Base-by-base conservation (phyloP, 2,113 vertebrate species). In the Pterocles orientalis region DNA sequence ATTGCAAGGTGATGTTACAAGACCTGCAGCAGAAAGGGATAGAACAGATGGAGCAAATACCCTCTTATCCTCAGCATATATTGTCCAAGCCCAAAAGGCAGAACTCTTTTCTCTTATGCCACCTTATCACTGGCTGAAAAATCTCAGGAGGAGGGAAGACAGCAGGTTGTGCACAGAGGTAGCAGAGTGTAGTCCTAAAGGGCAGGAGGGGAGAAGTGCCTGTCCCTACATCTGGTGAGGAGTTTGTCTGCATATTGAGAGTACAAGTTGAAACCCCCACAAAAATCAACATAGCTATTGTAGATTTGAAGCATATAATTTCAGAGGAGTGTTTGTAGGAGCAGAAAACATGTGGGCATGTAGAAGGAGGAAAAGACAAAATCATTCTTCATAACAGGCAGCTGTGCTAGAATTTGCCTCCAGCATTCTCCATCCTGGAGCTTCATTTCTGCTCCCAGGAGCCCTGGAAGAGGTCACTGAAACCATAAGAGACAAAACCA, bases 311-410 rank as follows among this genome's bases (percentile, higher is more conserved):
- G 83, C 61, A 61, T 72, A 5, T 84, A 56, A 94, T 96, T 95
- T 95, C 83, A 95, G 65, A 92, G 78, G 28, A 89, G 82, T 3
- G 34, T 86, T 68, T 88, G 90, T 57, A 94, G 86, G 89, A 94
- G 69, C 65, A 96, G 73, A 95, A 92, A 91, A 92, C 34, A 93
- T 0, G 21, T 92, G 83, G 92, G 83, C 83, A 94, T 48, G 58
- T 3, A 92, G 82, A 94, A 93, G 73, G 75, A 90, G 36, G 62
- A 85, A 73, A 90, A 93, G 69, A 87, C 75, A 86, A 83, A 57
- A 88, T 90, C 75, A 58, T 83, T 86, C 79, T 71, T 81, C 1
- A 2, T 61, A 57, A 71, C 88, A 88, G 53, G 72, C 80, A 90
- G 72, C 82, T 93, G 39, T 60, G 60, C 72, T 75, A 34, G 64